Conservation (phyloP, 1,140 invertebrate genomes). For the Macrotrachela quadricornifera region DNA sequence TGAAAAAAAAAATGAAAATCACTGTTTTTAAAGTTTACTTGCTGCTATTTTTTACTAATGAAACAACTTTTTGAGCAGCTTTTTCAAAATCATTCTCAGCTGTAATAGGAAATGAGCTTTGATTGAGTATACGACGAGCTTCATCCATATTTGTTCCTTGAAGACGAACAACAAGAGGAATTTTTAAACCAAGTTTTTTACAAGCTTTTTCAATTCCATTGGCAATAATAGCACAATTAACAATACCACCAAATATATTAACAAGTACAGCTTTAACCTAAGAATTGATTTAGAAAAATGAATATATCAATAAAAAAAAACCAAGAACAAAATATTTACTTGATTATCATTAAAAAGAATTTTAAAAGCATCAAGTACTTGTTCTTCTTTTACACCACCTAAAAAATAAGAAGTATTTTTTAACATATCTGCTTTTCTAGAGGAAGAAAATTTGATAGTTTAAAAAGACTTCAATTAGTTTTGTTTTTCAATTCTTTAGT, state of each 20-base stretch:
- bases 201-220: constrained; percentile 75
- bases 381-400: constrained; percentile 41
- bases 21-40: no score
- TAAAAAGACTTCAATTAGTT: no score
- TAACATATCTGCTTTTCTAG: no score
- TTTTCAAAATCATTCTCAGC: neutral
- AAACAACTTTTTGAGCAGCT: neutral
- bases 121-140: constrained; percentile 42
- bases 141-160: constrained; percentile 59
- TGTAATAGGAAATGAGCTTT: neutral
- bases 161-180: constrained; percentile 73
- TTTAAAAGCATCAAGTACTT: constrained; percentile 50
- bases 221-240: constrained; percentile 89
- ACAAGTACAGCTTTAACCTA: constrained; percentile 77
- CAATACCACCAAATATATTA: constrained; percentile 96
- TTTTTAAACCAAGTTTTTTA: constrained; percentile 50
- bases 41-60: no score
- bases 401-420: no score
- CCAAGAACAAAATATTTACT: neutral
- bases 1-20: no score
- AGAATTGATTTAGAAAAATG: constrained; percentile 2
- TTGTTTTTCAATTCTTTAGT: no score
- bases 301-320: no score
- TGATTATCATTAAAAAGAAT: constrained; percentile 24
- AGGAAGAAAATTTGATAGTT: no score